phyloP scores from a whole-genome alignment of 2,797 vertebrate genomes.

The Argyrosomus regius region DNA sequence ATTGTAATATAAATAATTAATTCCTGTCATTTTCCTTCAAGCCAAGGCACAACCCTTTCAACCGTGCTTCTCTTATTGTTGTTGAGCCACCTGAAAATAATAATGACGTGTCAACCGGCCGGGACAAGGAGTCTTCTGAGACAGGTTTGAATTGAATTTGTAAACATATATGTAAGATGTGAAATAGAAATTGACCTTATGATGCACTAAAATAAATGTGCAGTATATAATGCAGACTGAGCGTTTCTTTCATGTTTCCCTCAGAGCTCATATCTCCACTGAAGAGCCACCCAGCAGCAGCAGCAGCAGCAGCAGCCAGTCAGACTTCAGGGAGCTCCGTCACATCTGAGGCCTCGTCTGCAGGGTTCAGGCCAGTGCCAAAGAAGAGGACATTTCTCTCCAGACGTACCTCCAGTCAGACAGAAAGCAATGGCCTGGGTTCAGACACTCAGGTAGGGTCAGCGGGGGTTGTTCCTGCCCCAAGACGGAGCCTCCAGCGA shows the following conservation, averaged over 20 bases:
- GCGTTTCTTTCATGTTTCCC: constrained; percentile 52
- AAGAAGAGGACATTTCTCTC: constrained; percentile 90
- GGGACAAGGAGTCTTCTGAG: constrained; percentile 44
- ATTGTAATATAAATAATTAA: neutral
- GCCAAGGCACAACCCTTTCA: constrained; percentile 87
- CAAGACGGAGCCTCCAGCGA: constrained; percentile 86
- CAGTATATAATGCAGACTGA: neutral
- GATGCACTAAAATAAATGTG: neutral
- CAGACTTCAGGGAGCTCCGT: constrained; percentile 66
- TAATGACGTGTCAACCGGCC: constrained; percentile 35
- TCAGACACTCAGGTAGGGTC: constrained; percentile 53
- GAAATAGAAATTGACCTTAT: neutral
- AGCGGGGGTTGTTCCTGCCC: constrained; percentile 64
- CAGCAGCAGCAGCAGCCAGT: constrained; percentile 46
- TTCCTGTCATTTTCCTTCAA: constrained; percentile 49
- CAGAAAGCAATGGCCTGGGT: constrained; percentile 65
- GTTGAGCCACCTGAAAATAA: constrained; percentile 71
- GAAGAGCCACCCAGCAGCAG: constrained; percentile 65
- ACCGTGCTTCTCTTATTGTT: constrained; percentile 72
- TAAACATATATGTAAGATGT: neutral
- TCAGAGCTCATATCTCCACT: constrained; percentile 77
- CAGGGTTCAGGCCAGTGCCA: constrained; percentile 87
- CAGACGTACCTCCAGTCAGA: constrained; percentile 71
- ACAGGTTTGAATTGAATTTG: constrained; percentile 60
- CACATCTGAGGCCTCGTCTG: constrained; percentile 70